phyloP scores from a whole-genome alignment of 2,113 vertebrate genomes.

The Alethe diademata region DNA sequence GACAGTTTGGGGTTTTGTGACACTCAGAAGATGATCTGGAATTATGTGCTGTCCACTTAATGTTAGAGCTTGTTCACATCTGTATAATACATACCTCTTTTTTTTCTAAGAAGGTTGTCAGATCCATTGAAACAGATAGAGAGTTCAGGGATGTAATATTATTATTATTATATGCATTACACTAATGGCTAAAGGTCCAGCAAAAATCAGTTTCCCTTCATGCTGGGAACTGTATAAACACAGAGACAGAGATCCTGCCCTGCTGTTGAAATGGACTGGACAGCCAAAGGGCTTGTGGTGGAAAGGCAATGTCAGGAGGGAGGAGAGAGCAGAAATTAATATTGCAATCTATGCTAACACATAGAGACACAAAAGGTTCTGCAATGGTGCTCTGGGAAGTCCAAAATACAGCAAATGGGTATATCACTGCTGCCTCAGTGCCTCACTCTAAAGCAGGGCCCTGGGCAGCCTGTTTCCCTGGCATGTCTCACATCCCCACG shows the following conservation, averaged over 20 bases:
- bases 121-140: neutral
- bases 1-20: neutral
- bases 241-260: neutral
- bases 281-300: neutral
- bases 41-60: constrained; percentile 42
- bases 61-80: neutral
- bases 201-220: neutral
- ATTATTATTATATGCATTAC: constrained; percentile 13
- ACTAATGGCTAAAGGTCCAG: neutral
- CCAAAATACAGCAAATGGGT: neutral
- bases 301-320: neutral
- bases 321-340: constrained; percentile 20
- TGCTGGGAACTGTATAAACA: neutral
- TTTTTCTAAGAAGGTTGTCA: constrained; percentile 13
- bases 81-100: neutral
- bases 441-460: neutral
- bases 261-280: neutral
- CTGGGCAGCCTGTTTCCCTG: neutral
- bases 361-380: neutral
- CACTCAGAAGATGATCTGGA: constrained; percentile 25
- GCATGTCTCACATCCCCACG: neutral
- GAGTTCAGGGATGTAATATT: neutral
- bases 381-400: neutral
- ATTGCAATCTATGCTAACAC: neutral
- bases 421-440: neutral